Evolutionary conservation across 2,797 vertebrate species (phyloP).

Genomic region (Enteromius unitaeniatus): DNA sequence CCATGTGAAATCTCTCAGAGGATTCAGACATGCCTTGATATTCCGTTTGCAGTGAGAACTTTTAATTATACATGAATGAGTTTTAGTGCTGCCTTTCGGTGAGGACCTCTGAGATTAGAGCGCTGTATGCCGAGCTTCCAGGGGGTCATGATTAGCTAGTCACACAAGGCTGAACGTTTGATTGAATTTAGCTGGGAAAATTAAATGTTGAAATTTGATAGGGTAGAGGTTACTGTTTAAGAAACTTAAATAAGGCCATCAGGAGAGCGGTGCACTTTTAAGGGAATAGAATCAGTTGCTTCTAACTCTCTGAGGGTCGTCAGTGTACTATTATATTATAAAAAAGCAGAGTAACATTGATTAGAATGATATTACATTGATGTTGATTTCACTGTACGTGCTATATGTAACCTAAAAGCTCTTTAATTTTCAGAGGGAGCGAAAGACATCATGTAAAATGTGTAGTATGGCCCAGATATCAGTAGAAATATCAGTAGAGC

Average conservation of each 20-base stretch:
- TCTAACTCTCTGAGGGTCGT: neutral
- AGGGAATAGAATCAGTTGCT: constrained; percentile 16
- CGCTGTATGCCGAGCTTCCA: constrained; percentile 46
- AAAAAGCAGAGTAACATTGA: constrained; percentile 16
- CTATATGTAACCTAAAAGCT: constrained; percentile 7
- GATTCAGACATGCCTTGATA: constrained; percentile 41
- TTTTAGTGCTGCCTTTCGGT: constrained; percentile 48
- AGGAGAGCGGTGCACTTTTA: constrained; percentile 27
- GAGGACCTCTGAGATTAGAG: constrained; percentile 48
- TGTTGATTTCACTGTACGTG: neutral
- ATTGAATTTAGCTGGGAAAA: constrained; percentile 59
- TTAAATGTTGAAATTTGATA: constrained; percentile 53
- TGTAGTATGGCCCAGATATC: neutral
- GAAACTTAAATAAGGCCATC: constrained; percentile 30
- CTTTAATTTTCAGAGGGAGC: neutral
- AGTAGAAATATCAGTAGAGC: constrained; percentile 3
- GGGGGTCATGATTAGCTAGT: constrained; percentile 61
- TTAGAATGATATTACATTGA: constrained; percentile 20
- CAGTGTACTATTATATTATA: neutral
- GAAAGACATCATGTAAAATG: neutral
- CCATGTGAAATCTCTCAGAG: constrained; percentile 44
- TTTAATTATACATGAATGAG: constrained; percentile 65
- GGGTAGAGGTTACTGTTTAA: constrained; percentile 34
- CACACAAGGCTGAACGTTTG: constrained; percentile 60
- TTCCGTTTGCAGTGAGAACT: constrained; percentile 46